Base-by-base conservation (phyloP, 2,113 vertebrate genomes). In the Zonotrichia leucophrys region DNA sequence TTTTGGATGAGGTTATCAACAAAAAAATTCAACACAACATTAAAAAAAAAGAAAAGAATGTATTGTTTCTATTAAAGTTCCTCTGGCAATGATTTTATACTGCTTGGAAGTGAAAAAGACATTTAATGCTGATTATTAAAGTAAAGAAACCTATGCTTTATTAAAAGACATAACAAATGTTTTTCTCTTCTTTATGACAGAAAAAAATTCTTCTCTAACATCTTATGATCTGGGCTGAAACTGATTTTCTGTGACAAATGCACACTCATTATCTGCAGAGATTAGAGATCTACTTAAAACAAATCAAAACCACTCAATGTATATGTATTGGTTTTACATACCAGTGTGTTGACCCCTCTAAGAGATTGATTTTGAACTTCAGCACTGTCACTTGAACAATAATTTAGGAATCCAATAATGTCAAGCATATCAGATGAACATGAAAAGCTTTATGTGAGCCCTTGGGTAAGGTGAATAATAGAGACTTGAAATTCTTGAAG, bases 161-260 rank as follows among this genome's bases (percentile, higher is more conserved):
- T 83, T 93, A 59, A 91, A 91, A 83, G 52, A 52, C 55, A 66
- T 69, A 87, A 94, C 30, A 87, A 93, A 93, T 37, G 35, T 75
- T 60, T 73, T 92, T 92, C 33, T 72, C 20, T 88, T 87, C 20
- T 88, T 87, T 79, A 87, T 49, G 46, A 93, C 2, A 23, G 63
- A 87, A 82, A 46, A 56, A 42, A 59, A 84, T 55, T 87, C 64
- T 82, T 85, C 42, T 95, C 77, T 87, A 88, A 83, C 4, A 6
- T 92, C 79, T 92, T 94, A 84, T 96, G 87, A 96, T 89, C 78
- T 84, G 89, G 76, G 28, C 72, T 94, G 87, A 81, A 94, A 95
- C 93, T 37, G 93, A 95, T 93, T 95, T 94, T 93, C 75, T 95
- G 56, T 94, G 95, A 93, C 86, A 96, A 96, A 94, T 60, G 63